Base-by-base conservation (phyloP, 2,113 vertebrate genomes). In the Leucopsar rothschildi region DNA sequence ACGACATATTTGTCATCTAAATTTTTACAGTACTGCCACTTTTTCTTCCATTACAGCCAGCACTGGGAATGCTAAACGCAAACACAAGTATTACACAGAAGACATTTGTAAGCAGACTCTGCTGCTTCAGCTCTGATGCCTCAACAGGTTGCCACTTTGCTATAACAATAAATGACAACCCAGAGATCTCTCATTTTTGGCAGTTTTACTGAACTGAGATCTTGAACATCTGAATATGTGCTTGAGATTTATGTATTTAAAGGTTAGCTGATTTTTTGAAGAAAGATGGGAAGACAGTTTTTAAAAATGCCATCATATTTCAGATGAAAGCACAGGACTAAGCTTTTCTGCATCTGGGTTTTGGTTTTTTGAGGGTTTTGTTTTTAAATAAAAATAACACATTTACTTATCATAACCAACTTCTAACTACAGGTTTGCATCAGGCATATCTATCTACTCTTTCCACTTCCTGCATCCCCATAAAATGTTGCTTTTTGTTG, bases 401-500 rank as follows among this genome's bases (percentile, higher is more conserved):
- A 57, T 15, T 45, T 53, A 73, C 7, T 70, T 37, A 66, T 39
- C 17, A 39, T 9, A 94, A 76, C 15, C 47, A 92, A 27, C 56
- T 63, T 53, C 17, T 24, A 68, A 47, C 16, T 66, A 37, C 11
- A 50, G 7, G 16, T 55, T 82, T 92, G 18, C 23, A 63, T 56
- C 27, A 56, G 28, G 19, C 39, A 44, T 44, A 77, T 24, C 15
- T 73, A 17, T 24, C 15, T 73, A 17, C 9, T 61, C 31, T 53
- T 80, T 71, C 29, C 16, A 44, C 13, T 40, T 45, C 42, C 47
- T 45, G 55, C 16, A n/a, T 2, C 8, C 56, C 39, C 65, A 31
- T 15, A 16, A 85, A 72, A 69, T 2, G 0, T 15, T 12, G 6
- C 0, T 11, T n/a, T n/a, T 37, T 12, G 33, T 66, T 45, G n/a